phyloP scores from a whole-genome alignment of 2,888 invertebrate species.

The Hirtodrosophila duncani region DNA sequence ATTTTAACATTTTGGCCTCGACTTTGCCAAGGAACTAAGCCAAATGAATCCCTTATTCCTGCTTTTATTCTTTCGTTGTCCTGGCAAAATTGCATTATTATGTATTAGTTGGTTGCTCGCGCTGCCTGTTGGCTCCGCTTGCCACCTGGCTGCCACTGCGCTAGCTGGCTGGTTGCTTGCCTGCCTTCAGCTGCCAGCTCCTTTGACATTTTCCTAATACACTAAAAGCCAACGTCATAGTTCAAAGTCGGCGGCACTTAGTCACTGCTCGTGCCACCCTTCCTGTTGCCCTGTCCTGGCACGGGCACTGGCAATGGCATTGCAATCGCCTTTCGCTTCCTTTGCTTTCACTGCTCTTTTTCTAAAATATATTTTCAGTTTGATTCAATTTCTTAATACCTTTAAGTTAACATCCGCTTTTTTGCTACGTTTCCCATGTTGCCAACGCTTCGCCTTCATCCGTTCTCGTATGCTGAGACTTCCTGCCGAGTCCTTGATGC shows the following conservation, averaged over 20 bases:
- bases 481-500: slow-evolving; percentile 23
- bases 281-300: neutral
- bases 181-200: slow-evolving; percentile 12
- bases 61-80: too few relatives aligned
- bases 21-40: slow-evolving; percentile 33
- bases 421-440: slow-evolving; percentile 33
- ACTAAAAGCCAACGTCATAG: slow-evolving; percentile 65
- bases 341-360: slow-evolving; percentile 7
- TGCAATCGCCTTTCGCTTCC: neutral
- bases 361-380: slow-evolving; percentile 56
- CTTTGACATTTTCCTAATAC: slow-evolving; percentile 53
- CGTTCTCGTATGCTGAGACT: slow-evolving; percentile 14
- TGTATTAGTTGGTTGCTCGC: slow-evolving; percentile 41
- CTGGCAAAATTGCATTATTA: slow-evolving; percentile 58
- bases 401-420: slow-evolving; percentile 69
- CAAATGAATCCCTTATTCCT: slow-evolving; percentile 45
- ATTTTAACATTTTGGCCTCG: slow-evolving; percentile 13
- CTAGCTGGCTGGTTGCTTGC: neutral
- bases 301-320: too few relatives aligned
- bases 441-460: slow-evolving; percentile 22
- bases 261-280: slow-evolving; percentile 17
- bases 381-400: slow-evolving; percentile 72
- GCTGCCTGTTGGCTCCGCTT: neutral
- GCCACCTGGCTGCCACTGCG: slow-evolving; percentile 9
- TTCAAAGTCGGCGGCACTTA: slow-evolving; percentile 62